Evolutionary conservation across 2,797 vertebrate species (phyloP).

Genomic region (Nyctibius grandis): DNA sequence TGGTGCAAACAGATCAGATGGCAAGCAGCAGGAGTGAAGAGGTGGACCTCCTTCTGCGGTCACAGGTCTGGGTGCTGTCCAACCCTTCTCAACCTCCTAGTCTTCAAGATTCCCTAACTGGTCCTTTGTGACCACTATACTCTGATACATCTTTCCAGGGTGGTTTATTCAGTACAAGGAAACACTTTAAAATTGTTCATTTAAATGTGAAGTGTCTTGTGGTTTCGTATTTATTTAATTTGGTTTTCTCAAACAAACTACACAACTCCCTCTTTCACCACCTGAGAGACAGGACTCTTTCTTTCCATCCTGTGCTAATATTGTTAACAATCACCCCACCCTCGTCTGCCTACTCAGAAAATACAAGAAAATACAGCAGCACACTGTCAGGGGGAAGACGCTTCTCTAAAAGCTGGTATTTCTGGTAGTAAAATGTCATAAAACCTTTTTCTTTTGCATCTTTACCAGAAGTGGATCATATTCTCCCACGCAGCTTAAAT

Average conservation of each 20-base stretch:
- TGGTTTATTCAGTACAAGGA: not conserved
- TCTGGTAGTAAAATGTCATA: not conserved
- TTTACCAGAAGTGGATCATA: not conserved
- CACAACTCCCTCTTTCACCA: not conserved
- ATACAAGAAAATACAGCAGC: not conserved
- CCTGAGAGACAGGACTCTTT: not conserved
- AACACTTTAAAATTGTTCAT: not conserved
- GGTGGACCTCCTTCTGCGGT: not conserved
- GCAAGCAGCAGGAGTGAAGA: not conserved
- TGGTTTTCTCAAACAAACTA: not conserved
- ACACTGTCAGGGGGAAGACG: not conserved
- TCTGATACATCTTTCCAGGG: not conserved
- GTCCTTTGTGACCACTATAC: not conserved
- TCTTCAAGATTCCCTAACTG: not conserved
- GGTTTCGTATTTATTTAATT: not conserved
- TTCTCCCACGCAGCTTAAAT: not conserved
- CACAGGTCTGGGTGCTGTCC: not conserved
- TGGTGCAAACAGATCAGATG: not conserved
- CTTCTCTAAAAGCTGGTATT: not conserved
- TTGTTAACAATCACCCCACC: not conserved
- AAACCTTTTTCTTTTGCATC: not conserved
- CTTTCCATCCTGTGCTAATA: not conserved
- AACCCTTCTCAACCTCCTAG: not conserved
- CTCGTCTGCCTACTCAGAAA: not conserved
- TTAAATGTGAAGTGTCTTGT: not conserved